These are phyloP conservation scores for Psittacula echo DNA, from an alignment of 2,797 vertebrate genomes.

Conservation along the genomic window DNA sequence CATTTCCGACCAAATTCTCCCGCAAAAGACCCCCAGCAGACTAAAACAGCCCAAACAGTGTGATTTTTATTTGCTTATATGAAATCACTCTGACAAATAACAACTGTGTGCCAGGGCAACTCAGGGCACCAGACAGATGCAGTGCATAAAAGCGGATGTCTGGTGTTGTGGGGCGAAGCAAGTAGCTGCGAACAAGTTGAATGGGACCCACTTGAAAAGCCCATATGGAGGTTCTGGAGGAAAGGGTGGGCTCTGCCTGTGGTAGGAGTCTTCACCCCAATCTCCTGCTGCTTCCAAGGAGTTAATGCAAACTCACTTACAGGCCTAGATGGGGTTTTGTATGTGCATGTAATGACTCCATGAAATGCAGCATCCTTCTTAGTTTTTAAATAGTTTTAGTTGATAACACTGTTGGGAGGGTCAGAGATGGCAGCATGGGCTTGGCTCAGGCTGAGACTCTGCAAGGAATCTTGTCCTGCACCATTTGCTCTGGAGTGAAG, in stretches of 20 bases:
- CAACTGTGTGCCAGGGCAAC: neutral
- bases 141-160: neutral
- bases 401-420: neutral
- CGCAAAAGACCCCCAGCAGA: neutral
- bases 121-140: neutral
- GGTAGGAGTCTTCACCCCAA: neutral
- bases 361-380: neutral
- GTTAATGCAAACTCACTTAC: neutral
- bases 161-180: neutral
- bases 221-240: fast-evolving
- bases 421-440: neutral
- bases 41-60: neutral
- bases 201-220: neutral
- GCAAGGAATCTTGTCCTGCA: neutral
- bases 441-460: fast-evolving
- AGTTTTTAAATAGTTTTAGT: neutral
- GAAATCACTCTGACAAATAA: neutral
- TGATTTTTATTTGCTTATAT: neutral
- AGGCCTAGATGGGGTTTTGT: neutral
- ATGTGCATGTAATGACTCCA: too few relatives aligned
- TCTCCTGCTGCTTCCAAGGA: neutral
- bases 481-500: fast-evolving
- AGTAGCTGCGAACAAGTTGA: neutral
- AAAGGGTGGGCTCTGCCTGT: neutral
- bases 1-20: neutral